Conservation (phyloP, 2,113 vertebrate genomes). For the Spizaetus ornatus region DNA sequence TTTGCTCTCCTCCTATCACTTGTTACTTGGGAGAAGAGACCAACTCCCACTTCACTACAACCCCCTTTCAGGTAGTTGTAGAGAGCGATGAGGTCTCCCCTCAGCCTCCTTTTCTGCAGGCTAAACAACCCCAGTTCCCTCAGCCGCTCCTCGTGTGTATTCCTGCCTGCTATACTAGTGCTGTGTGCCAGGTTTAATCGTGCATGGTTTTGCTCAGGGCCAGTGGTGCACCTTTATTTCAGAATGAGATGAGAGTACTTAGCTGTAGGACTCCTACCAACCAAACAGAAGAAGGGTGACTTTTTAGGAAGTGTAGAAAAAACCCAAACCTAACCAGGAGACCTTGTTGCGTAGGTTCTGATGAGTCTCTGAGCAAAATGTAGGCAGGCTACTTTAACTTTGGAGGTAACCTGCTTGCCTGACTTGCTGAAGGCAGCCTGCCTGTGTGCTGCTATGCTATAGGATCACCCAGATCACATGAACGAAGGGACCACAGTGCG, state of each 20-base stretch:
- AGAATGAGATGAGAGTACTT: background rate
- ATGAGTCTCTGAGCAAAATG: background rate
- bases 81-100: background rate
- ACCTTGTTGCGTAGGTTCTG: background rate
- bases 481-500: background rate
- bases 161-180: background rate
- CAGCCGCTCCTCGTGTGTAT: background rate
- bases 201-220: background rate
- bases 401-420: background rate
- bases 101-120: background rate
- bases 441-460: background rate
- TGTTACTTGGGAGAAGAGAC: background rate
- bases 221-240: background rate
- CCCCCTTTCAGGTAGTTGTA: background rate
- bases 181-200: background rate
- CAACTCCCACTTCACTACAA: accelerated
- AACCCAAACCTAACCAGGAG: background rate
- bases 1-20: background rate
- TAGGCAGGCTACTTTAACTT: background rate
- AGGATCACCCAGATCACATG: background rate
- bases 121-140: background rate
- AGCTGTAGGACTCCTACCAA: background rate
- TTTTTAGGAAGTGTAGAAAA: background rate
- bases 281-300: background rate
- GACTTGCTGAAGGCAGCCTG: background rate